Evolutionary conservation across 1,140 invertebrate genomes (phyloP), one percentile per base, ranked within the genome.

Genomic region (Hycleus phaleratus): DNA sequence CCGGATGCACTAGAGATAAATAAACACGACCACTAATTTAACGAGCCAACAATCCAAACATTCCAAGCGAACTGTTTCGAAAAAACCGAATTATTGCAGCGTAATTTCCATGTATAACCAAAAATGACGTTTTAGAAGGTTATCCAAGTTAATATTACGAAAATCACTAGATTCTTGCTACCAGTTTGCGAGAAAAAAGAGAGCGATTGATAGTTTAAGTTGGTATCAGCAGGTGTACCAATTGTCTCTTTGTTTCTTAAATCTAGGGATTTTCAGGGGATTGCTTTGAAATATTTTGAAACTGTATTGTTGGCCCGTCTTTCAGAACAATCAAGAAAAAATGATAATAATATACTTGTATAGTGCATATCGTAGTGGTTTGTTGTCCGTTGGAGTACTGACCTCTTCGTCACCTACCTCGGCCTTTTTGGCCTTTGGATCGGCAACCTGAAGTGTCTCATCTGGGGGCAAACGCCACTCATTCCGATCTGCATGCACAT

Each of bases 381-480:
- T 45, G 26, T 45, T 38, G 26, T 45, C 44, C 12, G n/a, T 40
- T 59, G 49, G 68, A 69, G 71, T 73, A 74, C 73, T 74, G 71
- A 74, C 73, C 73, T 74, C 73, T 66, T 74, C 73, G 60, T 68
- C 67, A 74, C 73, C 73, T 73, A 80, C 78, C 78, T 81, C 84
- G 67, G 83, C 82, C 74, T 87, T 85, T 71, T 90, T 90, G 71
- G 83, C 82, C 75, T 89, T 85, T 64, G 86, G 84, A 79, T 90
- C 88, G 75, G 84, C 86, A 71, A 91, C 88, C 77, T 91, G 88
- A 64, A 91, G 82, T 63, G 89, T 91, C 79, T 91, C 88, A 78
- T 91, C 88, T 64, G 88, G 88, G 73, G 88, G 88, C 73, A 91
- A 78, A 74, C 88, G 85, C 88, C 88, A 91, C 69, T 87, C 89